A percentile compares a stretch with the other conserved stretches of the same genome.
Evolutionary conservation across 2,888 invertebrate species (phyloP).

Genomic region (Cheilosia scutellata): DNA sequence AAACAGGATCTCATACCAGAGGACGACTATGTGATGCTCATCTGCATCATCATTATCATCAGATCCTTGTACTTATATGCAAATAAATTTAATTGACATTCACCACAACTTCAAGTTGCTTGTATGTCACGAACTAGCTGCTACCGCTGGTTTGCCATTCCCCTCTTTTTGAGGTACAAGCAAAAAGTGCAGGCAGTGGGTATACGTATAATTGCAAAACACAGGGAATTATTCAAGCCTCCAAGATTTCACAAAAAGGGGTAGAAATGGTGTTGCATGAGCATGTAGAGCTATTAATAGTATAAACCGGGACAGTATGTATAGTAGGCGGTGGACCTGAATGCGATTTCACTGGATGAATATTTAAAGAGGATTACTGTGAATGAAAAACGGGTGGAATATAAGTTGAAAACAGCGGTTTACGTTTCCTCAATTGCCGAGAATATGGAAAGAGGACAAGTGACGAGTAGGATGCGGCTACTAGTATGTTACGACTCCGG

Average conservation of each 20-base stretch:
- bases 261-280: conserved; percentile 55
- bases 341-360: conserved; percentile 59
- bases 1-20: conserved; percentile 36
- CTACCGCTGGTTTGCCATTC: conserved; percentile 1
- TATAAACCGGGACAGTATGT: conserved; percentile 12
- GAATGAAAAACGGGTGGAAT: neutral
- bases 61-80: conserved; percentile 74
- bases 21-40: conserved; percentile 48
- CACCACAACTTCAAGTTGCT: conserved; percentile 57
- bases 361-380: conserved; percentile 61
- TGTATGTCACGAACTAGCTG: conserved; percentile 35
- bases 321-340: conserved; percentile 54
- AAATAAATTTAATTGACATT: conserved; percentile 76
- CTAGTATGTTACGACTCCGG: neutral
- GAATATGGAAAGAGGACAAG: conserved; percentile 66
- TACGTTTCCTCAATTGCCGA: neutral
- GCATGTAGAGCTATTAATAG: conserved; percentile 50
- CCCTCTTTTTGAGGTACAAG: conserved; percentile 1
- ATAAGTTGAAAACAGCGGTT: conserved; percentile 43
- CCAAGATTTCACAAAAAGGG: conserved; percentile 57
- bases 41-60: conserved; percentile 70
- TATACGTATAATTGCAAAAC: conserved; percentile 63
- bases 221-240: conserved; percentile 72
- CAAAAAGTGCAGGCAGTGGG: conserved; percentile 59
- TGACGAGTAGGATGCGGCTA: conserved; percentile 40